Evolutionary conservation across 1,140 invertebrate species (phyloP).

Genomic region (Adoxophyes honmai): DNA sequence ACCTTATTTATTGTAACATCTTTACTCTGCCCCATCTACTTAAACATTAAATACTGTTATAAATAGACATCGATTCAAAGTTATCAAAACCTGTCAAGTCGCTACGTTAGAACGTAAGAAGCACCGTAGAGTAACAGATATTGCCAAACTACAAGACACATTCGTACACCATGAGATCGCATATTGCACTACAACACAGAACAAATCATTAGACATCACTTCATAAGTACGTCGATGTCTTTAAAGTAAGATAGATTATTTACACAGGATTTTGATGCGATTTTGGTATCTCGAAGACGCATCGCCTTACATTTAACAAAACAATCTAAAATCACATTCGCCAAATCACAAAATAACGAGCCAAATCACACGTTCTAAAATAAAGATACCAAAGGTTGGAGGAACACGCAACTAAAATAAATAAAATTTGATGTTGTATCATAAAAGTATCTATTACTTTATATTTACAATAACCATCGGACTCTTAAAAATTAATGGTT

Average conservation of each 20-base stretch:
- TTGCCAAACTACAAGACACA: conserved; percentile 25
- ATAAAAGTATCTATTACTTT: conserved; percentile 32
- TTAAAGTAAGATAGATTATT: conserved; percentile 33
- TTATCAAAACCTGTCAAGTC: not conserved
- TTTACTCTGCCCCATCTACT: not conserved
- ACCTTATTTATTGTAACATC: no score
- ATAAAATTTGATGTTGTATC: conserved; percentile 45
- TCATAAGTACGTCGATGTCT: not conserved
- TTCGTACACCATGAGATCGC: conserved; percentile 39
- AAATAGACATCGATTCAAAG: conserved; percentile 6
- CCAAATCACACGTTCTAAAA: conserved; percentile 22
- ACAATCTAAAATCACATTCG: no score
- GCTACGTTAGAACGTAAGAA: conserved; percentile 21
- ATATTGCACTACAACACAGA: conserved; percentile 47
- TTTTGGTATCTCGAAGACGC: no score
- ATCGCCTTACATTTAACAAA: no score
- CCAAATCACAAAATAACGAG: not conserved
- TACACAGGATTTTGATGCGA: conserved; percentile 25
- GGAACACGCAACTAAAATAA: conserved; percentile 26
- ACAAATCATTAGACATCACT: conserved; percentile 14
- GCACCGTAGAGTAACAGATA: conserved; percentile 30
- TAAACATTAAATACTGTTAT: not conserved
- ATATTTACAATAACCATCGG: conserved; percentile 10
- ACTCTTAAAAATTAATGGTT: not conserved
- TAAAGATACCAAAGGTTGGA: conserved; percentile 49